Evolutionary conservation across 35 echinoderm and acorn worm species (phyloP), one percentile per base, ranked within the genome.

Genomic region (Apostichopus californicus): DNA sequence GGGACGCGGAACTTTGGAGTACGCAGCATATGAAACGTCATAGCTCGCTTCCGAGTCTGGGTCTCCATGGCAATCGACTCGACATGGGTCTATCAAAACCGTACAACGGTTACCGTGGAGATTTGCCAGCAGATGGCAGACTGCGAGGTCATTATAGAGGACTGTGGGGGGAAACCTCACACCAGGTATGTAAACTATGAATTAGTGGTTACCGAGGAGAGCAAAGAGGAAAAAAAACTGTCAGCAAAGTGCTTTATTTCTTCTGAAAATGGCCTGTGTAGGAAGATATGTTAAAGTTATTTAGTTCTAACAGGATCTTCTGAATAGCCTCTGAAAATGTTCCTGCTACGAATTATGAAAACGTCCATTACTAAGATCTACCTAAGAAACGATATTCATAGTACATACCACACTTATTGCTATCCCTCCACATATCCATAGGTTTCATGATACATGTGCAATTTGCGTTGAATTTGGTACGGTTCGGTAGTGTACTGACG

Each of bases 11-110:
- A 58, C 6, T n/a, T 0, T 58, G 81, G 81, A 59, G 58, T 58
- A 18, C 24, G 23, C 55, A 58, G 15, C 55, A 85, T 59, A 20
- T 8, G 6, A 85, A 60, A 58, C 54, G 56, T 13, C 58, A 85
- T 17, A 85, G 58, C 81, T 85, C 81, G 9, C 81, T 85, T 56
- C 81, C 81, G 21, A 59, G 55, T 85, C 54, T 85, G 14, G 17
- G 54, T 63, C n/a, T 75, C 7, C 9, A 85, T 3, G 55, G 81
- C 5, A 20, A 85, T 7, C 56, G 9, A 4, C 81, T n/a, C 2
- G 56, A 59, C 12, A 17, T n/a, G 6, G 24, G 8, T 59, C 15
- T 85, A 15, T 25, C 15, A 3, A 15, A 34, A 55, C 78, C 78
- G 0, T 58, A 58, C 58, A 15, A 85, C 58, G 52, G 81, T 55